Percentiles rank a stretch among this genome's conserved stretches.
Conservation (phyloP, 2,797 vertebrate genomes). For the Acanthopagrus latus region DNA sequence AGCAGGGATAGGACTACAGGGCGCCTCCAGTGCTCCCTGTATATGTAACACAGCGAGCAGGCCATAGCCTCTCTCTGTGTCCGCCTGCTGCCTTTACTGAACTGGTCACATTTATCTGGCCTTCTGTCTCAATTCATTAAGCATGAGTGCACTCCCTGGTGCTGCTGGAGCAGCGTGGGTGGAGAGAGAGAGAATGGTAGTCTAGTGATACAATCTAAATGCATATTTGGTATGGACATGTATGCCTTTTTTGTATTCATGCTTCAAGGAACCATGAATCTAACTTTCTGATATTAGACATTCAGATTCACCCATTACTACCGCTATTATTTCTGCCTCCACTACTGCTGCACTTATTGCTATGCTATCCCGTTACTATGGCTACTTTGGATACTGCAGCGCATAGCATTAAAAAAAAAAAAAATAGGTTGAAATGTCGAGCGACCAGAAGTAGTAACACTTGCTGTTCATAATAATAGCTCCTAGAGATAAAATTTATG, state of each 20-base stretch:
- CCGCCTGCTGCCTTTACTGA: constrained; percentile 63
- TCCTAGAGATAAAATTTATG: background rate
- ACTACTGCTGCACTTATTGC: background rate
- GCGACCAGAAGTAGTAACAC: too few species aligned
- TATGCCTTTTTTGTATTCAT: constrained; percentile 1
- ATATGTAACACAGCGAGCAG: constrained; percentile 50
- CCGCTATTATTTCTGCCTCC: background rate
- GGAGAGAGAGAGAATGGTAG: constrained; percentile 16
- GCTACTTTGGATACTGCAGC: background rate
- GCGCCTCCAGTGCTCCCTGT: constrained; percentile 55
- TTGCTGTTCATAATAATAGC: background rate
- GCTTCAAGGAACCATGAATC: background rate
- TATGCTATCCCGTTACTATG: background rate
- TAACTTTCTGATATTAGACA: background rate
- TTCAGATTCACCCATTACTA: background rate
- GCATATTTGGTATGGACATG: constrained; percentile 27
- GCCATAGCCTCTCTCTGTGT: constrained; percentile 47
- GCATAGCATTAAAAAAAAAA: too few species aligned
- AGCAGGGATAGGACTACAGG: constrained; percentile 55
- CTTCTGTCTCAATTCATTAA: constrained; percentile 76
- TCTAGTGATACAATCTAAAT: constrained; percentile 30
- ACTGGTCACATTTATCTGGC: constrained; percentile 74
- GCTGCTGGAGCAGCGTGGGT: constrained; percentile 52
- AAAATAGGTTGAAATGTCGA: too few species aligned
- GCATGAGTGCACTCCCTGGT: constrained; percentile 55